A percentile compares a stretch with the other conserved stretches of the same genome.
These are phyloP conservation scores for Lysandra bellargus DNA, from an alignment of 2,888 invertebrate species.

Conservation along the genomic window DNA sequence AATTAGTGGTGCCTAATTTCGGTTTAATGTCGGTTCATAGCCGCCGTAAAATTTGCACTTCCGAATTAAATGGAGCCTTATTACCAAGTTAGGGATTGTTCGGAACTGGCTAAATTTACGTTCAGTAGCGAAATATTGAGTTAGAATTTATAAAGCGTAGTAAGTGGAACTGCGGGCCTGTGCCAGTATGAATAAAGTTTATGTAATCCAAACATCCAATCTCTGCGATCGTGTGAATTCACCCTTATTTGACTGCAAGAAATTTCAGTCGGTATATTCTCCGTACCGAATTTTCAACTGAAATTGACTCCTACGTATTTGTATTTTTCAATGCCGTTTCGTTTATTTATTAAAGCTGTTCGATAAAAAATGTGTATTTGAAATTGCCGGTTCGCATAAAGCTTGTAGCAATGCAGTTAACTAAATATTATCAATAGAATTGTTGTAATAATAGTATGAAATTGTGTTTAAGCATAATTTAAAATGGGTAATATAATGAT, in stretches of 20 bases:
- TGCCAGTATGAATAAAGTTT: neutral
- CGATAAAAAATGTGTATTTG: slow-evolving; percentile 11
- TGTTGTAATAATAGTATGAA: too few relatives aligned
- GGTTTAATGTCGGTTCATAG: slow-evolving; percentile 45
- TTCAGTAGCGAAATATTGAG: slow-evolving; percentile 45
- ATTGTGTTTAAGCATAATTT: too few relatives aligned
- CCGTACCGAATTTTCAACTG: slow-evolving; percentile 1
- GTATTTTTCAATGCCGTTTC: slow-evolving; percentile 30
- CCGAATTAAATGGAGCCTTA: slow-evolving; percentile 45
- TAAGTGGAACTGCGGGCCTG: slow-evolving; percentile 40
- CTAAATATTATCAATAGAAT: too few relatives aligned
- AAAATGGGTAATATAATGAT: too few relatives aligned
- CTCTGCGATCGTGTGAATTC: slow-evolving; percentile 1
- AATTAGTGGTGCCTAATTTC: slow-evolving; percentile 21
- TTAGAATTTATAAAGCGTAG: slow-evolving; percentile 46
- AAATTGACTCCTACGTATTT: slow-evolving; percentile 37
- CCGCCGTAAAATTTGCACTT: slow-evolving; percentile 47
- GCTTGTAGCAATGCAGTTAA: neutral
- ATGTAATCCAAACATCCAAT: slow-evolving; percentile 1
- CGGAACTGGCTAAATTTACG: slow-evolving; percentile 49
- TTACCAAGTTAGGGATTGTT: slow-evolving; percentile 48
- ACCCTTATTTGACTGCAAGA: slow-evolving; percentile 19
- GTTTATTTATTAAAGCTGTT: slow-evolving; percentile 34
- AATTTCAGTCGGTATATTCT: slow-evolving; percentile 8
- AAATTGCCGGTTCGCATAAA: neutral